phyloP scores from a whole-genome alignment of 2,797 vertebrate species.

The Parauchenoglanis punctatus region DNA sequence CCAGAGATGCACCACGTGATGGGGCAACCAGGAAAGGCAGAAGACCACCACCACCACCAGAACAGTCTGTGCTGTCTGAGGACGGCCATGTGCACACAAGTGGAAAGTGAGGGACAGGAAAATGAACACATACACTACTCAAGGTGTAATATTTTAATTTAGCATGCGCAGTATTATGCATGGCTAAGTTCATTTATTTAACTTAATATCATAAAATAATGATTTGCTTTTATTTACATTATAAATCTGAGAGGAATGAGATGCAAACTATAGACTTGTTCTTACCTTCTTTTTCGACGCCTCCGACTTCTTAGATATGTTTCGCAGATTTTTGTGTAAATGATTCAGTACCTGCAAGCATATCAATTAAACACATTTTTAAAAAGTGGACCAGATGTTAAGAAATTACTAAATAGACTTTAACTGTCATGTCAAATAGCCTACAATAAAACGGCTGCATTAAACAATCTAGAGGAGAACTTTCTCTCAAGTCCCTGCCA shows the following conservation, averaged over 20 bases:
- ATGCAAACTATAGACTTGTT: constrained; percentile 9
- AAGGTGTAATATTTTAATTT: neutral
- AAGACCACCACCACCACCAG: constrained; percentile 97
- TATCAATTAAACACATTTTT: neutral
- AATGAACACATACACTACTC: neutral
- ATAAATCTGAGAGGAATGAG: neutral
- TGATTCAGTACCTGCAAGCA: constrained; percentile 92
- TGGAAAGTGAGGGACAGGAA: neutral
- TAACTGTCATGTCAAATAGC: neutral
- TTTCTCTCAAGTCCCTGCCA: neutral
- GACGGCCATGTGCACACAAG: neutral
- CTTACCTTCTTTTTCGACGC: constrained; percentile 97
- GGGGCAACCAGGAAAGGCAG: constrained; percentile 96
- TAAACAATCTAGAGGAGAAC: neutral
- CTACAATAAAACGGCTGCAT: neutral
- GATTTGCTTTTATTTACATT: neutral
- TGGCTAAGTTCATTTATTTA: neutral
- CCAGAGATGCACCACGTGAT: constrained; percentile 93
- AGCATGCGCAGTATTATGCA: neutral
- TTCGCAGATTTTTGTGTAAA: constrained; percentile 94
- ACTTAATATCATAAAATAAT: neutral
- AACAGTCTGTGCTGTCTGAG: constrained; percentile 93
- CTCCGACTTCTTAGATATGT: constrained; percentile 98
- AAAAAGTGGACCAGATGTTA: neutral
- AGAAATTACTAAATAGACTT: neutral